Percentiles rank a stretch among this genome's conserved stretches.
Evolutionary conservation across 2,888 invertebrate genomes (phyloP).

Genomic region (Malthinus flaveolus): DNA sequence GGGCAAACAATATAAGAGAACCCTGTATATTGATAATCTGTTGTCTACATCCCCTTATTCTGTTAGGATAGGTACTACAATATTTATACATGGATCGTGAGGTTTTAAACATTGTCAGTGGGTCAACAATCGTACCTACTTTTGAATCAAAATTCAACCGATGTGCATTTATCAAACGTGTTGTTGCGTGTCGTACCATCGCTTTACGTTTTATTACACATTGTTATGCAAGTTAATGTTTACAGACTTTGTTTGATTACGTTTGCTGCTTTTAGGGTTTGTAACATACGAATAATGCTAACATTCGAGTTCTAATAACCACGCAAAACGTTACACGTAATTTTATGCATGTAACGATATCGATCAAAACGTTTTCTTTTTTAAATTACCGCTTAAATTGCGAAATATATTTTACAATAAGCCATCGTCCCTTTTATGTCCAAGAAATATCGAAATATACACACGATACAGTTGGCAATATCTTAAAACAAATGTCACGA

Average conservation of each 20-base stretch:
- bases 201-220: slow-evolving; percentile 32
- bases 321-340: too few relatives aligned
- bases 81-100: slow-evolving; percentile 50
- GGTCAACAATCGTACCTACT: slow-evolving; percentile 35
- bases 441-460: slow-evolving; percentile 6
- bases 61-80: slow-evolving; percentile 50
- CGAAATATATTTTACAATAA: too few relatives aligned
- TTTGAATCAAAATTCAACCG: slow-evolving; percentile 27
- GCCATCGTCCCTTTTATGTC: neutral
- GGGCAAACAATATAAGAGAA: slow-evolving; percentile 51
- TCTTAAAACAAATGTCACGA: slow-evolving; percentile 37
- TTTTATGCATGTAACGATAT: too few relatives aligned
- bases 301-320: too few relatives aligned
- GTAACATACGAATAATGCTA: neutral
- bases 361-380: too few relatives aligned
- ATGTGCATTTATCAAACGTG: slow-evolving; percentile 38
- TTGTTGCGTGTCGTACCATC: slow-evolving; percentile 26
- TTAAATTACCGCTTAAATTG: too few relatives aligned
- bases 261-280: slow-evolving; percentile 28
- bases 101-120: slow-evolving; percentile 43
- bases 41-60: slow-evolving; percentile 51
- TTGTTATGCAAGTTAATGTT: slow-evolving; percentile 36
- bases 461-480: slow-evolving; percentile 20
- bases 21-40: slow-evolving; percentile 51
- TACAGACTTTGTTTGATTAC: slow-evolving; percentile 30